Evolutionary conservation across 2,888 invertebrate species (phyloP), one percentile per base, ranked within the genome.

Genomic region (Chorisops tibialis): DNA sequence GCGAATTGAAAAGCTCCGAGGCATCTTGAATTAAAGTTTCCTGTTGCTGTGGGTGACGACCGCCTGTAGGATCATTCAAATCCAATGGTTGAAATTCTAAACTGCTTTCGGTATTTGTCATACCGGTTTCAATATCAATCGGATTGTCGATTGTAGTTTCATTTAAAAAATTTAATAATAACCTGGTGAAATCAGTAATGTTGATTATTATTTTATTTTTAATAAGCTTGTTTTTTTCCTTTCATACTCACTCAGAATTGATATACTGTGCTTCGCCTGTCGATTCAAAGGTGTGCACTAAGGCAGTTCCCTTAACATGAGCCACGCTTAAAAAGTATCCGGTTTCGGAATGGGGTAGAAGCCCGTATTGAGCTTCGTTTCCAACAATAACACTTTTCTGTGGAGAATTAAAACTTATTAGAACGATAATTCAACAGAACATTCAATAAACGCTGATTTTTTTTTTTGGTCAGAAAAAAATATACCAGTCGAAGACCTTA

Each of bases 221-320:
- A 51, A 11, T 21, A 30, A 7, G 30, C 39, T 59, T 62, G 38
- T 9, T 12, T 39, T 30, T 7, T 14, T 61, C 51, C 43, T 12
- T 21, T n/a, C 4, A 18, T 18, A n/a, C 70, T 68, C 72, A 76
- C 74, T 78, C 77, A 12, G 78, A 78, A 62, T 74, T 75, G 7
- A 78, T 75, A 60, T 70, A 77, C 59, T 78, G 78, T 3, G 78
- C 76, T 68, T 78, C 78, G 12, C 78, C 78, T 9, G 77, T 78
- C 0, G 78, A 76, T 67, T 78, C 78, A 59, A 78, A 78, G 12
- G 78, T 78, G 64, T 78, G 77, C 19, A 78, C 70, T n/a, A 78
- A 66, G 9, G 76, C 75, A 12, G 75, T 74, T n/a, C 78, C 77
- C 68, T 76, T 76, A 4, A 77, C 75, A 62, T 76, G 75, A 1